Evolutionary conservation across 2,888 invertebrate species (phyloP).

Genomic region (Caenorhabditis parvicauda): DNA sequence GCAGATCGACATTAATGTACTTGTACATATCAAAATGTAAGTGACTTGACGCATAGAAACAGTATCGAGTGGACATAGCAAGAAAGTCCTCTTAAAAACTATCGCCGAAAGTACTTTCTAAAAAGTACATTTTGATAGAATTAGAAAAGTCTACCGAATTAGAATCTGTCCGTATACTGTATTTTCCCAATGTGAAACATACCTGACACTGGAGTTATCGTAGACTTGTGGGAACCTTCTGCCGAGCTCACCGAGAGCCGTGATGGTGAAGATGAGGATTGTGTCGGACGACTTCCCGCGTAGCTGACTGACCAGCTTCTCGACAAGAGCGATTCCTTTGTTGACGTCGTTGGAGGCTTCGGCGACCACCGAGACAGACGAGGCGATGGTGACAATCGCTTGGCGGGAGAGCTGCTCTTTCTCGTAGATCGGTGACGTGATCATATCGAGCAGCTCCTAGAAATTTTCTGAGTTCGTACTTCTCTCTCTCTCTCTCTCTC

Average conservation of each 20-base stretch:
- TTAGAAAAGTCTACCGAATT: too few relatives aligned
- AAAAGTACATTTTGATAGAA: too few relatives aligned
- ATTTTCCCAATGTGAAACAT: constrained; percentile 7
- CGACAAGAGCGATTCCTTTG: constrained; percentile 26
- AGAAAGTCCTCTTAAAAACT: too few relatives aligned
- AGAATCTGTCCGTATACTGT: too few relatives aligned
- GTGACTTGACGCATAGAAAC: too few relatives aligned
- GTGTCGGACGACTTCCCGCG: constrained; percentile 17
- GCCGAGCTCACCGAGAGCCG: constrained; percentile 95
- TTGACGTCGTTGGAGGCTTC: constrained; percentile 63
- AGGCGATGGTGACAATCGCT: constrained; percentile 91
- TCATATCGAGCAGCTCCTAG: constrained; percentile 76
- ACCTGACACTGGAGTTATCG: constrained; percentile 8
- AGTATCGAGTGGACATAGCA: too few relatives aligned
- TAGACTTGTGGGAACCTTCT: constrained; percentile 42
- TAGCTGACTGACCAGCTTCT: constrained; percentile 38
- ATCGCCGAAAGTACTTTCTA: too few relatives aligned
- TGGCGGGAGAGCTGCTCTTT: constrained; percentile 60
- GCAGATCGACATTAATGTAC: too few relatives aligned
- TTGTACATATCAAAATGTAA: too few relatives aligned
- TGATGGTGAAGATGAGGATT: constrained; percentile 76
- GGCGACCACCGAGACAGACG: constrained; percentile 87
- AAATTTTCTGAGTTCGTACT: too few relatives aligned
- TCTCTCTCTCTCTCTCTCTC: too few relatives aligned
- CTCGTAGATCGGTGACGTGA: constrained; percentile 74